Evolutionary conservation across 35 echinoderm and acorn worm species (phyloP).

Genomic region (Ophiothrix spiculata): DNA sequence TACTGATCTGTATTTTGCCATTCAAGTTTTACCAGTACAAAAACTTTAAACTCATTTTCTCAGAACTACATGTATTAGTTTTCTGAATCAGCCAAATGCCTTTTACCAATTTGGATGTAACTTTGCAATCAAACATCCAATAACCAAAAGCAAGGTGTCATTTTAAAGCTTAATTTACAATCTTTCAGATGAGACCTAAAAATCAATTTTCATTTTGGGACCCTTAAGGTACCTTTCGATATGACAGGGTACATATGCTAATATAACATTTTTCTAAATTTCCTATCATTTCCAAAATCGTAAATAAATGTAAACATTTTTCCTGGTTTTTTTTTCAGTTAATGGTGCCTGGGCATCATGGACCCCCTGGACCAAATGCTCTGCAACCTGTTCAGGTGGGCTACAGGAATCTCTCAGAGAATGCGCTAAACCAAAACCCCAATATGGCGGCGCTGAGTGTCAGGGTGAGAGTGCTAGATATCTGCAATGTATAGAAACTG

Average conservation of each 20-base stretch:
- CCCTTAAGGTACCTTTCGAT: neutral
- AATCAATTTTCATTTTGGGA: neutral
- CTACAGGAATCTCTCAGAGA: conserved; percentile 16
- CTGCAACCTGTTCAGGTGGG: conserved; percentile 44
- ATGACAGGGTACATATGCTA: neutral
- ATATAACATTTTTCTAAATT: neutral
- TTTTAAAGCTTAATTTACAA: neutral
- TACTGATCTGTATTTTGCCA: too few relatives aligned
- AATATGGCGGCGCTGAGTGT: conserved; percentile 48
- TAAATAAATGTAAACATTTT: neutral
- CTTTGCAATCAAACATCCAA: too few relatives aligned
- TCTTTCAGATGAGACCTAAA: neutral
- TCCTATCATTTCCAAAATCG: too few relatives aligned
- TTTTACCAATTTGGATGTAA: too few relatives aligned
- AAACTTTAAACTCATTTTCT: too few relatives aligned
- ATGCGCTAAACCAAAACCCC: conserved; percentile 53
- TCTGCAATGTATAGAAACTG: conserved; percentile 18
- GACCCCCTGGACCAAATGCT: conserved; percentile 55
- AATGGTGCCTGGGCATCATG: conserved; percentile 66
- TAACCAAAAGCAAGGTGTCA: neutral
- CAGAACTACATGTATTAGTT: too few relatives aligned
- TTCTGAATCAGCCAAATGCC: too few relatives aligned
- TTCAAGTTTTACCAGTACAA: too few relatives aligned
- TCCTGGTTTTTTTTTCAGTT: conserved; percentile 22
- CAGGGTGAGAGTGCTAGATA: conserved; percentile 26